Conservation (phyloP, 1,140 invertebrate species). For the Melitaea cinxia region DNA sequence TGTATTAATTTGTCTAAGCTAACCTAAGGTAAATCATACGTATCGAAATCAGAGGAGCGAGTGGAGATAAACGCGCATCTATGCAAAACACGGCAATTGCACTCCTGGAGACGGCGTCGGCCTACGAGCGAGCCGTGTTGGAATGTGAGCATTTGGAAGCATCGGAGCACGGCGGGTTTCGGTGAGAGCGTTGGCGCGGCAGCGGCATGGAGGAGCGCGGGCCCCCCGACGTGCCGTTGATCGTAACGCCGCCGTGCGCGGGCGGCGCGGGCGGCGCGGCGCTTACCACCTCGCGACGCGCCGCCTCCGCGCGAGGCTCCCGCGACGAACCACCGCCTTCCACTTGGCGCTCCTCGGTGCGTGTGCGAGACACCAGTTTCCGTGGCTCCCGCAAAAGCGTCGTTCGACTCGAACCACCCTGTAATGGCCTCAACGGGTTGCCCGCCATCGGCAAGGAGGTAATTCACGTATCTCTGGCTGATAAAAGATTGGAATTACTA, state of each 20-base stretch:
- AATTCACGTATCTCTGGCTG: conserved; percentile 68
- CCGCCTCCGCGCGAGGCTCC: conserved; percentile 66
- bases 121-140: conserved; percentile 70
- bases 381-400: conserved; percentile 83
- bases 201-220: conserved; percentile 76
- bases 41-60: conserved; percentile 51
- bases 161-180: conserved; percentile 73
- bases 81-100: conserved; percentile 79
- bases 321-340: conserved; percentile 66
- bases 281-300: conserved; percentile 62
- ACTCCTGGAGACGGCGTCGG: conserved; percentile 72
- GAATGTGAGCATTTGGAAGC: conserved; percentile 75
- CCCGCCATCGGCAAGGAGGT: conserved; percentile 81
- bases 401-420: conserved; percentile 83
- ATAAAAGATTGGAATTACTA: conserved; percentile 37
- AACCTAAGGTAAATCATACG: conserved; percentile 32
- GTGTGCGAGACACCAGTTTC: conserved; percentile 83
- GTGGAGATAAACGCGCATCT: conserved; percentile 62
- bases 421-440: conserved; percentile 82
- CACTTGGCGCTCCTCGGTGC: conserved; percentile 83
- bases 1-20: conserved; percentile 33
- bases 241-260: conserved; percentile 67
- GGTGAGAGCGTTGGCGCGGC: conserved; percentile 75
- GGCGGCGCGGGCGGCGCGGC: conserved; percentile 53
- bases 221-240: conserved; percentile 71